Percentiles rank a stretch among this genome's conserved stretches.
Evolutionary conservation across 2,888 invertebrate genomes (phyloP).

Genomic region (Megastigmus dorsalis): DNA sequence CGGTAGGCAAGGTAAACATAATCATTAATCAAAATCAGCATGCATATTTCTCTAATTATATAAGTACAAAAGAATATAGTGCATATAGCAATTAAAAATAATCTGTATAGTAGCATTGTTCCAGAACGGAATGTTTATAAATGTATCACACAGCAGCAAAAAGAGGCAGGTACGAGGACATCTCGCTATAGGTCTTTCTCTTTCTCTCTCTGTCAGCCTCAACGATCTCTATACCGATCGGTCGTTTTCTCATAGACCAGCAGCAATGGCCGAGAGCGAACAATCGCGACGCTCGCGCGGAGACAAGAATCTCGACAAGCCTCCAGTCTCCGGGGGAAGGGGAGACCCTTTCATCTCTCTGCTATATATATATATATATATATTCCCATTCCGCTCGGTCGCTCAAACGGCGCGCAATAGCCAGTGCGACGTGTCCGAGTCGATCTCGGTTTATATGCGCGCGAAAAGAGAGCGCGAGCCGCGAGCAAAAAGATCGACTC

Average conservation of each 20-base stretch:
- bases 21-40: no score
- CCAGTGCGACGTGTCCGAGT: no score
- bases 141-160: neutral
- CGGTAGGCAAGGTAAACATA: no score
- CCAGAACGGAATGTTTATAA: slow-evolving; percentile 11
- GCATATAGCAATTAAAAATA: no score
- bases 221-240: neutral
- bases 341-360: slow-evolving; percentile 32
- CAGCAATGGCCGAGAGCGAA: neutral
- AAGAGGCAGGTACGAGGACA: no score
- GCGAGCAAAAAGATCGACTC: slow-evolving; percentile 36
- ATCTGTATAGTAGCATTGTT: no score
- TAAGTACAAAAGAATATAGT: no score
- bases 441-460: neutral
- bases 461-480: slow-evolving; percentile 24
- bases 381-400: slow-evolving; percentile 44
- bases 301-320: slow-evolving; percentile 12
- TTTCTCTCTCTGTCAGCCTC: no score
- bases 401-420: slow-evolving; percentile 20
- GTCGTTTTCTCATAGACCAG: neutral
- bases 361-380: no score
- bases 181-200: no score
- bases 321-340: neutral
- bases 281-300: neutral
- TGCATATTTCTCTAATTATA: no score